Evolutionary conservation across 2,888 invertebrate species (phyloP).

Genomic region (Iselma pallidipennis): DNA sequence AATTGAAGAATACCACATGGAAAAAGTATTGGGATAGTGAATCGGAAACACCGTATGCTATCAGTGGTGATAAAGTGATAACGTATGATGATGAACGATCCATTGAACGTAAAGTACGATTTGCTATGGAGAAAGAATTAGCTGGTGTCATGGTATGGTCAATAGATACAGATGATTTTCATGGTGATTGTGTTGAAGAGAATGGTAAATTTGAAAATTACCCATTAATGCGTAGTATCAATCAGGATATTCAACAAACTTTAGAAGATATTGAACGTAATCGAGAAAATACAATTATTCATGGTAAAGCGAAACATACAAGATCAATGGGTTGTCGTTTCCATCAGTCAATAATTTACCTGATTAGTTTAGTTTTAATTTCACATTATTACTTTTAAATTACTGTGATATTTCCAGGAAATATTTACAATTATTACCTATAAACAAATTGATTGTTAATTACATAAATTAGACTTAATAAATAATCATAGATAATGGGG

Average conservation of each 20-base stretch:
- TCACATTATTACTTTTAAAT: not conserved
- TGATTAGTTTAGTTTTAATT: not conserved
- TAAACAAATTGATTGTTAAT: too few relatives aligned
- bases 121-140: slow-evolving; percentile 66
- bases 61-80: slow-evolving; percentile 68
- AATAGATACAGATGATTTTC: slow-evolving; percentile 86
- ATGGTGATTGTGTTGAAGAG: slow-evolving; percentile 65
- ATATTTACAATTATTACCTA: too few relatives aligned
- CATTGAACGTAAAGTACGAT: slow-evolving; percentile 72
- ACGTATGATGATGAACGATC: slow-evolving; percentile 77
- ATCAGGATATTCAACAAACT: slow-evolving; percentile 65
- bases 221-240: slow-evolving; percentile 73
- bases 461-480: not conserved
- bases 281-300: slow-evolving; percentile 51
- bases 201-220: slow-evolving; percentile 63
- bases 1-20: slow-evolving; percentile 68
- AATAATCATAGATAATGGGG: not conserved
- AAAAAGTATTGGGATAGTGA: slow-evolving; percentile 70
- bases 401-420: not conserved
- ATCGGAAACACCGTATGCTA: slow-evolving; percentile 66
- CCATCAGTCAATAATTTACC: not conserved
- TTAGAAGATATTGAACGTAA: slow-evolving; percentile 59
- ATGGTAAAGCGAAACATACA: slow-evolving; percentile 19
- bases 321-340: not conserved
- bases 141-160: slow-evolving; percentile 90